These are phyloP conservation scores for Oryzias curvinotus DNA, from an alignment of 2,113 vertebrate genomes.

Conservation along the genomic window DNA sequence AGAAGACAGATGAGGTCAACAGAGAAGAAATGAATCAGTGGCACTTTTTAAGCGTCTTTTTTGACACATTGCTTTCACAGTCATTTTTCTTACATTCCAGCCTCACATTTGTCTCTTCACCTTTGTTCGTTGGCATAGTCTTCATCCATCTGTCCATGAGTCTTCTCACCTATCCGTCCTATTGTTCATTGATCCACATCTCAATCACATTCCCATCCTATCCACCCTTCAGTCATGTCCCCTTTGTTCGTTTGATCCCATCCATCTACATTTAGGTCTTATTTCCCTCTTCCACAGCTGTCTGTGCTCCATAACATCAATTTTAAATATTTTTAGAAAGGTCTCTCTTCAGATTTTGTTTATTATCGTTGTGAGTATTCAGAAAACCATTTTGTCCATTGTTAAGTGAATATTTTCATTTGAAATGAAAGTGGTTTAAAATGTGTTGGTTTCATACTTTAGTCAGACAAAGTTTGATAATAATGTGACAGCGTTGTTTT, in stretches of 20 bases:
- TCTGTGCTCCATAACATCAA: not conserved
- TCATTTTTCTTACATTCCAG: not conserved
- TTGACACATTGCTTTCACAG: not conserved
- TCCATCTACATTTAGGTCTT: slow-evolving; percentile 3
- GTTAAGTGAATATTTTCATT: too few species aligned
- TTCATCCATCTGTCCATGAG: not conserved
- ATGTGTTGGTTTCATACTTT: too few species aligned
- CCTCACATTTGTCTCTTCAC: not conserved
- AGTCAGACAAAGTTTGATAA: too few species aligned
- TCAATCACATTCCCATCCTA: not conserved
- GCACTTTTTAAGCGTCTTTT: slow-evolving; percentile 2
- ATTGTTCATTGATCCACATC: not conserved
- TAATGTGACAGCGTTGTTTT: too few species aligned
- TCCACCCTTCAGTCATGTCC: not conserved
- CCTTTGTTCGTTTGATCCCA: not conserved
- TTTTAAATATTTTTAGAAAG: not conserved
- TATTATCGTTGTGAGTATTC: too few species aligned
- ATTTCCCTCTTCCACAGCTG: not conserved
- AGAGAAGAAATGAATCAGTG: slow-evolving; percentile 1
- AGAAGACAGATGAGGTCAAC: slow-evolving; percentile 8
- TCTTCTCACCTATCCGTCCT: not conserved
- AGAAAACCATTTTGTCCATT: too few species aligned
- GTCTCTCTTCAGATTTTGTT: not conserved
- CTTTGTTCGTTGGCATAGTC: not conserved
- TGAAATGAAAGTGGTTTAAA: too few species aligned